Evolutionary conservation across 2,797 vertebrate species (phyloP), one percentile per base, ranked within the genome.

Genomic region (Neoniphon sammara): DNA sequence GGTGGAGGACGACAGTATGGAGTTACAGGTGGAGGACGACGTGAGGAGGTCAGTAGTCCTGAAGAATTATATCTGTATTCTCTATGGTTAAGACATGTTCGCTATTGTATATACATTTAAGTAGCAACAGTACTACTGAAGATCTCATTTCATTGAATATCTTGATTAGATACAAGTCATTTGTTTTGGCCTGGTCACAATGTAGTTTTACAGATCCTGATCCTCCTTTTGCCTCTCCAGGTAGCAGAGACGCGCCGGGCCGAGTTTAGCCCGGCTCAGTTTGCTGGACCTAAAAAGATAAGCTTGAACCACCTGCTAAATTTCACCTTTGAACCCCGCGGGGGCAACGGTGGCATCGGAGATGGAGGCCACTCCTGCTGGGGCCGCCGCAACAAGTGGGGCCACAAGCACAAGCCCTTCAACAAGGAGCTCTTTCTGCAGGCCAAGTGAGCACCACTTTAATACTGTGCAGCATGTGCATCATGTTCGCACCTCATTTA

Each of bases 401-500:
- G 97, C 70, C 96, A 98, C 90, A 95, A 95, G 84, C 94, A 95
- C 87, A 99, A 99, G 86, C 98, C 97, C 69, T 99, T 99, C 91
- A 99, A 96, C 93, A 99, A 99, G 94, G 98, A 99, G 89, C 96
- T 98, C 58, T 99, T 98, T 78, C 92, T 99, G 71, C 98, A 99
- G 95, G 98, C 98, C 88, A 99, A 99, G 98, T 99, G 90, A 96
- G 96, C 92, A 57, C 42, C 70, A 3, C 18, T 18, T 81, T 31
- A 34, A 31, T 52, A 9, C 27, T 53, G 12, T 49, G 47, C 2
- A 25, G 36, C 25, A 42, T 17, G 20, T 23, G 11, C 39, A 23
- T 27, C 15, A 15, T 59, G n/a, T 20, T 20, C 30, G 4, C 25
- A 17, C 7, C 7, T 21, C 57, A 23, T 23, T 58, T 58, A 10